Percentiles rank a stretch among this genome's conserved stretches.
These are phyloP conservation scores for Phorcus lineatus DNA, from an alignment of 2,888 invertebrate genomes.

Conservation along the genomic window DNA sequence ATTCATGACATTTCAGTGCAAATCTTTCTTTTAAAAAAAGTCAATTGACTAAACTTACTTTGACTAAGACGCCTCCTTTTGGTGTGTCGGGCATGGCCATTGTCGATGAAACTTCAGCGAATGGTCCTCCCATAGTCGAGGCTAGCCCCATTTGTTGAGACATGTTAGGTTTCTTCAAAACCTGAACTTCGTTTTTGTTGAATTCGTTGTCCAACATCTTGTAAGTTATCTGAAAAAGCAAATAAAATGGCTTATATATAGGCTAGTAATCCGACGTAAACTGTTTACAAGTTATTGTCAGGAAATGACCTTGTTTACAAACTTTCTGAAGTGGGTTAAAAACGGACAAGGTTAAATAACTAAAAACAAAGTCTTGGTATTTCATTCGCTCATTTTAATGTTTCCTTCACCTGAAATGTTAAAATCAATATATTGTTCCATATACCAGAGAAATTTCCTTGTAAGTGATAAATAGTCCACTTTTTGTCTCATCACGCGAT, in stretches of 20 bases:
- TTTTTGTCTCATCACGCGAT: neutral
- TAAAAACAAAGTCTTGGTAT: neutral
- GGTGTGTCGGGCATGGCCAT: conserved; percentile 67
- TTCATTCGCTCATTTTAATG: neutral
- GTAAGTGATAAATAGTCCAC: neutral
- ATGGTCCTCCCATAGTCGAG: conserved; percentile 42
- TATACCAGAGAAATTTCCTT: neutral
- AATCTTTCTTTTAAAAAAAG: no score
- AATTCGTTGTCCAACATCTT: conserved; percentile 65
- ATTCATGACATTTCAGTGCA: no score
- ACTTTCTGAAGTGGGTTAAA: neutral
- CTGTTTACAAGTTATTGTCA: no score
- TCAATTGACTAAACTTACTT: conserved; percentile 51
- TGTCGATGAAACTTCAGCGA: conserved; percentile 52
- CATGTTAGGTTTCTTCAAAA: conserved; percentile 37
- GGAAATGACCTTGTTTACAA: neutral
- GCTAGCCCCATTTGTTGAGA: conserved; percentile 27
- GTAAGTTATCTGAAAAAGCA: conserved; percentile 12
- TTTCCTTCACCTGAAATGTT: neutral
- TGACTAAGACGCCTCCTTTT: conserved; percentile 66
- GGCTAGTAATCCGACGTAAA: no score
- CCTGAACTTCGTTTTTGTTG: conserved; percentile 55
- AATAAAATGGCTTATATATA: neutral
- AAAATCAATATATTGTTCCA: neutral
- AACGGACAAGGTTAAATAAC: neutral